These are phyloP conservation scores for Otocyon megalotis DNA, from an alignment of 2,113 vertebrate genomes.

Conservation along the genomic window DNA sequence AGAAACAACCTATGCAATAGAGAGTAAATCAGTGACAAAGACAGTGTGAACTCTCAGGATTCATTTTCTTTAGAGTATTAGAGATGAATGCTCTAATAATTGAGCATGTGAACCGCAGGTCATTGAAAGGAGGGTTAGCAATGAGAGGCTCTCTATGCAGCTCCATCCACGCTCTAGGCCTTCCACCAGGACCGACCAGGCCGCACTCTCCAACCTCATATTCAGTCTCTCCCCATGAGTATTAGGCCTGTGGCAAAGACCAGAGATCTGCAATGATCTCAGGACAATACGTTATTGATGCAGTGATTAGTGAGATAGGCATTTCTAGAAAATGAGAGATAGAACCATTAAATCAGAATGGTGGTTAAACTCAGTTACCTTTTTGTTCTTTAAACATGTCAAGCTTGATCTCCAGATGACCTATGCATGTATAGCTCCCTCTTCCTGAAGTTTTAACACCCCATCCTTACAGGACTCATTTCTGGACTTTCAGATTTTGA, in stretches of 20 bases:
- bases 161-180: no score
- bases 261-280: background rate
- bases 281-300: background rate
- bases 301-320: background rate
- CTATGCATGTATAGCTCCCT: background rate
- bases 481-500: background rate
- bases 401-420: background rate
- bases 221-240: background rate
- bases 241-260: background rate
- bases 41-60: background rate
- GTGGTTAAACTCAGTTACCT: background rate
- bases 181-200: background rate
- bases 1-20: background rate
- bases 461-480: background rate
- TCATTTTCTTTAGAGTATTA: background rate
- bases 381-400: background rate
- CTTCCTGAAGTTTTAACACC: background rate
- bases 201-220: background rate
- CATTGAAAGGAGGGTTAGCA: background rate
- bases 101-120: accelerated
- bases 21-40: background rate
- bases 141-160: background rate
- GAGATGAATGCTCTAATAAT: background rate
- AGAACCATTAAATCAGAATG: background rate
- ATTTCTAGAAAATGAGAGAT: background rate